Evolutionary conservation across 1,140 invertebrate genomes (phyloP).

Genomic region (Ips nitidus): DNA sequence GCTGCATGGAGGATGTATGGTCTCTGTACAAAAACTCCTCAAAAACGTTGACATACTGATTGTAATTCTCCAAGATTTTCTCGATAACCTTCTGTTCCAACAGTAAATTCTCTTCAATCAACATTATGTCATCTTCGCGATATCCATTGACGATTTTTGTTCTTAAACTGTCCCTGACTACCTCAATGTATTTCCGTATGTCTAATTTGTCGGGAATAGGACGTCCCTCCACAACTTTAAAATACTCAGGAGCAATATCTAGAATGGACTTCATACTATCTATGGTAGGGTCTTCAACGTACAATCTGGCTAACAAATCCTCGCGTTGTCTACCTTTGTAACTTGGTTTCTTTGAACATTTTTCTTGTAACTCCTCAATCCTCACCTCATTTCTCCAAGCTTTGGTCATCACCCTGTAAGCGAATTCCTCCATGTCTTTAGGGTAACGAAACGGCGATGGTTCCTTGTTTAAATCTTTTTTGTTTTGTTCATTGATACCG

Average conservation of each 20-base stretch:
- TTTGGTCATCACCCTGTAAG: conserved; percentile 47
- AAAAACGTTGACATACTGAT: conserved; percentile 60
- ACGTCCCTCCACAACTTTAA: conserved; percentile 58
- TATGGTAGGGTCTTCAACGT: conserved; percentile 43
- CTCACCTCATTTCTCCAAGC: conserved; percentile 44
- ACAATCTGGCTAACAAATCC: conserved; percentile 50
- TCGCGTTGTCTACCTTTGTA: conserved; percentile 39
- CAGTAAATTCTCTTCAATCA: conserved; percentile 61
- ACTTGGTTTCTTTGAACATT: conserved; percentile 43
- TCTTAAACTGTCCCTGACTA: conserved; percentile 57
- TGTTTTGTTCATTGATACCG: conserved; percentile 39
- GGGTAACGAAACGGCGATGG: conserved; percentile 47
- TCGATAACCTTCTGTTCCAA: conserved; percentile 59
- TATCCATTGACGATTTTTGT: conserved; percentile 60
- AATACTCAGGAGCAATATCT: conserved; percentile 65
- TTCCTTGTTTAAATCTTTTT: conserved; percentile 43
- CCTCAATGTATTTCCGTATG: conserved; percentile 58
- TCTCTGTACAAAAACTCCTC: conserved; percentile 65
- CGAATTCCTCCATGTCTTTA: conserved; percentile 45
- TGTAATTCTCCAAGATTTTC: conserved; percentile 58
- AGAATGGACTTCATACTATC: conserved; percentile 53
- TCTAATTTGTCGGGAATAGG: conserved; percentile 55
- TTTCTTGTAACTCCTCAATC: conserved; percentile 43
- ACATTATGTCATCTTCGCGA: conserved; percentile 60
- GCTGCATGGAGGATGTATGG: conserved; percentile 60